A percentile compares a stretch with the other conserved stretches of the same genome.
phyloP scores from a whole-genome alignment of 2,797 vertebrate species.

The Acipenser ruthenus region DNA sequence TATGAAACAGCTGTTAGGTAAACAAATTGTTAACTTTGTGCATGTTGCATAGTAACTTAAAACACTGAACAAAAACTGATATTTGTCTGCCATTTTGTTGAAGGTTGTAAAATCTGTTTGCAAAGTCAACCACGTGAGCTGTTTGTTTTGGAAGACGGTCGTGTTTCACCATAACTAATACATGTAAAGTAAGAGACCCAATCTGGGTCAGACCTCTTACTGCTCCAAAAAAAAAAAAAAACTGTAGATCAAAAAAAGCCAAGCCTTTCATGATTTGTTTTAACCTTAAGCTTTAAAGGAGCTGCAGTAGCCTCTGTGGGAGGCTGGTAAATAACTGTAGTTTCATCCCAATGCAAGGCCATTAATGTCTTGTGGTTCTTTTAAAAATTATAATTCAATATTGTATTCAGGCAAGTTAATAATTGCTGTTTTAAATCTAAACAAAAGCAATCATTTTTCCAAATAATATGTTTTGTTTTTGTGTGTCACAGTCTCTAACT shows the following conservation, averaged over 20 bases:
- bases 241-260: neutral
- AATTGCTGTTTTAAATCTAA: neutral
- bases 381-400: neutral
- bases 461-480: no score
- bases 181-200: neutral
- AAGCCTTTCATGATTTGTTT: neutral
- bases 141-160: neutral
- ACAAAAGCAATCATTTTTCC: neutral
- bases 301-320: neutral
- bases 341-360: neutral
- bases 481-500: no score
- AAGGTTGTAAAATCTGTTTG: no score
- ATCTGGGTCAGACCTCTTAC: neutral
- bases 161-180: neutral
- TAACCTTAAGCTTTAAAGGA: slow-evolving; percentile 1
- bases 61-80: no score
- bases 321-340: neutral
- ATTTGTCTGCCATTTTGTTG: no score
- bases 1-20: no score
- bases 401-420: neutral
- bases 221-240: neutral
- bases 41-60: no score
- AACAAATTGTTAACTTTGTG: no score
- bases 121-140: no score
- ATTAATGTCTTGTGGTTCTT: neutral